Base-by-base conservation (phyloP, 2,888 invertebrate genomes). In the Drosophila tanythrix region DNA sequence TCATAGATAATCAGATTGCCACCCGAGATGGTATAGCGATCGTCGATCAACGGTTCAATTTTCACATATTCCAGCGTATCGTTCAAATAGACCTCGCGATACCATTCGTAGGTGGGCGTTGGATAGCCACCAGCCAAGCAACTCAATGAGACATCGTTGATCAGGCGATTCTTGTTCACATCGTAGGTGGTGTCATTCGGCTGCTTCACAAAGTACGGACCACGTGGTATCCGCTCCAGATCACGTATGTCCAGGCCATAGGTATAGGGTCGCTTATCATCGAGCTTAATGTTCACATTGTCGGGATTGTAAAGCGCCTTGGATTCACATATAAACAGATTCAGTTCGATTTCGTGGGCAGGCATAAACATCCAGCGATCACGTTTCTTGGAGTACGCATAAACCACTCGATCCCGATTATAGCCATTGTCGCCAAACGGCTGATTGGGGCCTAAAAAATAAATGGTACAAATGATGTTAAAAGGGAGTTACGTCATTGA, bases 31-130 rank as follows among this genome's bases (percentile, higher is more conserved):
- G 98, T 98, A 90, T 96, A 97, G 67, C 97, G 95, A 29, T 94
- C 91, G 89, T 97, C 95, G 38, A 91, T 90, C 53, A 98, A 92
- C 0, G 98, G 97, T 93, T 98, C 96, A 80, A 98, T 97, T 91
- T 94, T 94, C 61, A 94, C 94, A 57, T 96, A 96, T 67, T 96
- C 94, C 15, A 97, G 93, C 62, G 95, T 94, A 90, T 97, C 97
- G 78, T 97, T 96, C 82, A 96, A 95, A 92, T 97, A 98, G 83
- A 97, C 96, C 94, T 98, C 98, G 90, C 96, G 95, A 91, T 95
- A 98, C 98, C 98, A 99, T 88, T 96, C 95, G 91, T 99, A 99
- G 0, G 95, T 95, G 0, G 99, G 98, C 29, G 97, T 95, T 6
- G 99, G 99, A 92, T 96, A 98, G 0, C 98, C 98, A 78, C 95